These are phyloP conservation scores for Acleris cristana DNA, from an alignment of 2,888 invertebrate species.

Conservation along the genomic window DNA sequence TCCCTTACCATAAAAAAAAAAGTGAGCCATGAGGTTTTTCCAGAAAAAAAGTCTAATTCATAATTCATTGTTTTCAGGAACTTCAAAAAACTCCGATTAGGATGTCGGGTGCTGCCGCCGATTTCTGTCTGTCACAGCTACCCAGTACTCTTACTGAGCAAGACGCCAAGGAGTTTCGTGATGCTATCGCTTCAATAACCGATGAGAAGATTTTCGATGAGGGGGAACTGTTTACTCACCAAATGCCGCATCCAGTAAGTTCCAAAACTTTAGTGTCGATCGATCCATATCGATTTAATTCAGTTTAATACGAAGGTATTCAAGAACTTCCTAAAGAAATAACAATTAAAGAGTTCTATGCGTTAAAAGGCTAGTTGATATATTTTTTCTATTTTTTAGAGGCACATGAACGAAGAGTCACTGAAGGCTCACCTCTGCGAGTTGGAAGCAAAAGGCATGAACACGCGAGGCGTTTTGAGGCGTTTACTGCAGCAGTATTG, in stretches of 20 bases:
- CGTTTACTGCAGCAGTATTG: slow-evolving; percentile 85
- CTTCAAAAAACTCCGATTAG: slow-evolving; percentile 52
- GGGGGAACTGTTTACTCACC: slow-evolving; percentile 61
- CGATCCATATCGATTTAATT: too few relatives aligned
- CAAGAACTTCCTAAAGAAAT: too few relatives aligned
- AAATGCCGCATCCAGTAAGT: slow-evolving; percentile 79
- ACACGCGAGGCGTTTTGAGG: slow-evolving; percentile 86
- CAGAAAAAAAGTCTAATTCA: too few relatives aligned
- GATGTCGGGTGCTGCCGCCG: slow-evolving; percentile 75
- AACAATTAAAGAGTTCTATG: too few relatives aligned
- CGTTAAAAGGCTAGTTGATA: background rate
- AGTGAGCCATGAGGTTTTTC: too few relatives aligned
- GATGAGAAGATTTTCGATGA: slow-evolving; percentile 68
- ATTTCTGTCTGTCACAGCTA: slow-evolving; percentile 63
- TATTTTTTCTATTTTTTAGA: slow-evolving; percentile 56
- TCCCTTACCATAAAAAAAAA: too few relatives aligned
- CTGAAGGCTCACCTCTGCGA: slow-evolving; percentile 86
- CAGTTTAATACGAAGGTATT: too few relatives aligned
- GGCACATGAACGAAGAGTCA: slow-evolving; percentile 85
- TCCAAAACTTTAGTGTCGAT: too few relatives aligned
- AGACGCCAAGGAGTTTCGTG: slow-evolving; percentile 45
- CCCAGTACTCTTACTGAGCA: slow-evolving; percentile 49
- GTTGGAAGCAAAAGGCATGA: slow-evolving; percentile 86
- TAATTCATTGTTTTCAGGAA: slow-evolving; percentile 41
- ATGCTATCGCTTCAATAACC: slow-evolving; percentile 63